A percentile compares a stretch with the other conserved stretches of the same genome.
Evolutionary conservation across 2,888 invertebrate genomes (phyloP).

Genomic region (Rotaria magnacalcarata): DNA sequence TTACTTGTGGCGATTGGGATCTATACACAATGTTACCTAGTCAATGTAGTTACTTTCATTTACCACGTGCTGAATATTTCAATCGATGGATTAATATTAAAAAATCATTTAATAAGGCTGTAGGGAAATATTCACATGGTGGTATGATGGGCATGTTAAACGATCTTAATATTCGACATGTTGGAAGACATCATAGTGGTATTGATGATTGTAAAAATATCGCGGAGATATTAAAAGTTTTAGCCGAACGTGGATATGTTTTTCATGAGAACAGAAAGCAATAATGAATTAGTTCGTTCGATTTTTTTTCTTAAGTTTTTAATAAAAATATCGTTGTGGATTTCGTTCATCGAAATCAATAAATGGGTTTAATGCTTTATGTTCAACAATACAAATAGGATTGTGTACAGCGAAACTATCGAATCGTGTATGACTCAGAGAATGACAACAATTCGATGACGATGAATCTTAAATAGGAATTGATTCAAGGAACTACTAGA

Average conservation of each 20-base stretch:
- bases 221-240: constrained; percentile 34
- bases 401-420: not conserved
- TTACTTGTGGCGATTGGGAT: constrained; percentile 46
- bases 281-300: not conserved
- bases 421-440: not conserved
- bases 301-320: not conserved
- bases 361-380: not conserved
- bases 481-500: too few relatives aligned
- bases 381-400: not conserved
- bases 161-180: not conserved
- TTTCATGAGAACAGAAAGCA: constrained; percentile 20
- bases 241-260: constrained; percentile 23
- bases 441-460: not conserved
- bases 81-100: constrained; percentile 45
- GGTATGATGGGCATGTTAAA: constrained; percentile 40
- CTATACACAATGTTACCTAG: constrained; percentile 38
- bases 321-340: not conserved
- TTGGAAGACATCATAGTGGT: constrained; percentile 41
- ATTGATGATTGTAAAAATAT: constrained; percentile 45
- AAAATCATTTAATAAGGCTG: constrained; percentile 36
- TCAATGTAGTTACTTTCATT: constrained; percentile 31
- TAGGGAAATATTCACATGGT: not conserved
- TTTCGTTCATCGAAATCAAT: not conserved
- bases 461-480: not conserved
- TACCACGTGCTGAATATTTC: constrained; percentile 28